Evolutionary conservation across 1,140 invertebrate species (phyloP), one percentile per base, ranked within the genome.

Genomic region (Andrena cerasifolii): DNA sequence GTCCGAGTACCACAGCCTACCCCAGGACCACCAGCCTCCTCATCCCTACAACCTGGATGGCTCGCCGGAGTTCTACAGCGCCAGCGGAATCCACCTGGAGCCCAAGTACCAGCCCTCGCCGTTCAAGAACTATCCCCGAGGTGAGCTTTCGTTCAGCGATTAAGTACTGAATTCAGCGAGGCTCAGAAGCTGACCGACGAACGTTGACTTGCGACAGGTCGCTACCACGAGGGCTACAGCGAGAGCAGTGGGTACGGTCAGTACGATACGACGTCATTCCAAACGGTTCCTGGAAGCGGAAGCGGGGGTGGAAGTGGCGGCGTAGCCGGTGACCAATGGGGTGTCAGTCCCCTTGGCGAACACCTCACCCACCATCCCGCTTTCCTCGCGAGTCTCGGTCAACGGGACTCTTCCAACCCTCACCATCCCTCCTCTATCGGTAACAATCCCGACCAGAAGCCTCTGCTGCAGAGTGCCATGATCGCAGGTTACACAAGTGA

Each of bases 261-360:
- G 12, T 96, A 96, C 85, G 96, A 97, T 83, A 93, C 94, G 59
- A 94, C 94, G 77, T 94, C 95, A 67, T 98, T 97, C 90, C 96
- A 97, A 92, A 96, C 96, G 70, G 97, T 98, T 86, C 96, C 97
- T 18, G 95, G 94, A 56, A 93, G 92, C 82, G 89, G 91, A 78
- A 91, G 88, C 63, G 94, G 94, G 21, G 93, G 93, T 80, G 92
- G 93, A 18, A 71, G 93, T 92, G 84, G 92, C 91, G 87, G 94
- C 91, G 94, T 87, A 18, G 78, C 76, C 1, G 89, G 90, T 31
- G 93, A 93, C 33, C 90, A 92, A 53, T 92, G 92, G 90, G 81
- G 86, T 10, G 92, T 91, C 16, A 91, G 90, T 33, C 87, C 89
- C 6, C 87, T 92, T 24, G 86, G 91, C 33, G 90, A 94, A 83